These are phyloP conservation scores for Meghimatium bilineatum DNA, from an alignment of 2,888 invertebrate genomes.

Conservation along the genomic window DNA sequence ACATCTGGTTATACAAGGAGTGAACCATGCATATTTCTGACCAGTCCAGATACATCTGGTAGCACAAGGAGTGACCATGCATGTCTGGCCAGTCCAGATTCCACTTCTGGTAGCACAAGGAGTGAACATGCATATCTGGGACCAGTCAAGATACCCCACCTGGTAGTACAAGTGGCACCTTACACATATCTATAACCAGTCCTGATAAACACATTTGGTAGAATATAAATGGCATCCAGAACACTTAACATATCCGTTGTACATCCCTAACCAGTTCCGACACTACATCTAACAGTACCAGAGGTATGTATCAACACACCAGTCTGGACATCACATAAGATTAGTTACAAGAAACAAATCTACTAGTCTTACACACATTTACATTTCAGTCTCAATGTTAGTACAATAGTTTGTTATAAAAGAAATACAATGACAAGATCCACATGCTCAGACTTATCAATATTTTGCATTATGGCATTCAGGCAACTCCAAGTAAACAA, in stretches of 20 bases:
- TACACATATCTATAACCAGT: no score
- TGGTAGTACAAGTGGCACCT: no score
- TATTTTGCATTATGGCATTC: conserved; percentile 66
- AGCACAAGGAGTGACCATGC: background rate
- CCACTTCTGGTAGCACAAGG: background rate
- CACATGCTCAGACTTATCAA: conserved; percentile 54
- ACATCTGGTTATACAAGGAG: background rate
- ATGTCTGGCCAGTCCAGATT: background rate
- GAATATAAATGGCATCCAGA: no score
- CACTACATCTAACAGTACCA: no score
- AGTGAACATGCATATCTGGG: background rate
- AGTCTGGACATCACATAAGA: no score
- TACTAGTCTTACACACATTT: no score
- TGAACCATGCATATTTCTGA: background rate
- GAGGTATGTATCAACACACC: no score
- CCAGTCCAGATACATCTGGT: background rate
- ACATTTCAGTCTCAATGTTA: background rate
- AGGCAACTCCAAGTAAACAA: conserved; percentile 42
- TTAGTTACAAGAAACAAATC: no score
- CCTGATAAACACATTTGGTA: no score
- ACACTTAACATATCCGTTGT: no score
- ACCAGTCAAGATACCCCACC: conserved; percentile 14
- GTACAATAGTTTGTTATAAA: conserved; percentile 48
- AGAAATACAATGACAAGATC: conserved; percentile 41
- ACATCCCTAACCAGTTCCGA: no score